Percentiles rank a stretch among this genome's conserved stretches.
phyloP scores from a whole-genome alignment of 2,888 invertebrate genomes.

The Rhaphigaster nebulosa region DNA sequence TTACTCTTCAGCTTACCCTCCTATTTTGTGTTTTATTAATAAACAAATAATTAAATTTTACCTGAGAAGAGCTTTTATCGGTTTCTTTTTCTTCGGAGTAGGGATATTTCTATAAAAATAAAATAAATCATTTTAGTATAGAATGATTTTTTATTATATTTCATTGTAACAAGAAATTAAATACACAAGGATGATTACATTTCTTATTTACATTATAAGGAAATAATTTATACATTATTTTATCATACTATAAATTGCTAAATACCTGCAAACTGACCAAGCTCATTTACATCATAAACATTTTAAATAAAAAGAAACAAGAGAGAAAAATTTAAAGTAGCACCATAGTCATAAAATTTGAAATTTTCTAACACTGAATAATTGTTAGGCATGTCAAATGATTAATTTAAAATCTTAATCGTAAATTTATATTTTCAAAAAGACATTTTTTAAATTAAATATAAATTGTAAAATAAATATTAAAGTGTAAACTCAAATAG shows the following conservation, averaged over 20 bases:
- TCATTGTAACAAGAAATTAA: no score
- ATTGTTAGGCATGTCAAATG: no score
- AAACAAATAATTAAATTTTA: neutral
- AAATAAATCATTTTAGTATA: conserved; percentile 51
- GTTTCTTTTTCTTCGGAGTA: conserved; percentile 67
- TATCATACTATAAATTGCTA: neutral
- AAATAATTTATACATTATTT: neutral
- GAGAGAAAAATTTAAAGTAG: no score
- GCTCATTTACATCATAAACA: no score
- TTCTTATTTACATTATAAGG: neutral
- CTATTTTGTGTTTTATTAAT: neutral
- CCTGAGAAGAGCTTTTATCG: conserved; percentile 61
- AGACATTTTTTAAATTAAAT: no score
- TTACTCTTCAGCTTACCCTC: neutral
- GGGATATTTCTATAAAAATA: conserved; percentile 67
- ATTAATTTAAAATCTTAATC: no score
- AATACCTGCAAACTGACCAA: neutral
- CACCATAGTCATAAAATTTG: no score
- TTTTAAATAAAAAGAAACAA: no score
- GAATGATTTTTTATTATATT: no score
- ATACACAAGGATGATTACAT: no score
- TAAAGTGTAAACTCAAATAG: neutral
- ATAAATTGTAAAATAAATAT: no score
- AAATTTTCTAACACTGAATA: neutral
- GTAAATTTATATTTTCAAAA: no score